Evolutionary conservation across 2,113 vertebrate genomes (phyloP), one percentile per base, ranked within the genome.

Genomic region (Colaptes auratus): DNA sequence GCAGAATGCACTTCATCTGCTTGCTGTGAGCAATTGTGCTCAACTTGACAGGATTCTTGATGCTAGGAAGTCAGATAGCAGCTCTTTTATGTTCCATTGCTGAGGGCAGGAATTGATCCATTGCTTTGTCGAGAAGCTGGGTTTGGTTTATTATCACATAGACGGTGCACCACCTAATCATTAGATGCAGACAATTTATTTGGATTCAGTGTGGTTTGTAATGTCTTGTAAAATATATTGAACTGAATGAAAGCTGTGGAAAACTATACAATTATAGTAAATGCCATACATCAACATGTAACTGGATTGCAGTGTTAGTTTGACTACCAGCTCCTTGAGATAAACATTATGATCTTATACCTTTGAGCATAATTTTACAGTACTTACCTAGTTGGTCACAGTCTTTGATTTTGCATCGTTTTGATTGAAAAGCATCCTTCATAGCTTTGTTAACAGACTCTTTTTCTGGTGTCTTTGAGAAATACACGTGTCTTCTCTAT

Each of bases 41-140:
- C 50, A 82, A 30, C 58, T 73, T 95, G 95, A 87, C 86, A 84
- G 86, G 78, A 78, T 82, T 95, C 65, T 74, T 92, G 70, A 86
- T 61, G 83, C 50, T 82, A 70, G 64, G 69, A 88, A 92, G 75
- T 94, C 71, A 90, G 88, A 89, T 92, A 88, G 77, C 63, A 93
- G 77, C 89, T 90, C 84, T 90, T 96, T 90, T 79, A 30, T 0
- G 2, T 94, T 93, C 63, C 46, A 89, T 95, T 89, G 89, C 77
- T 96, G 94, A 89, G 92, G 48, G 55, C 12, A 36, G 80, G 59
- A 96, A 94, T 96, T 84, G 92, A 88, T 93, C 77, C 46, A 39
- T n/a, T 73, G 67, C 78, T 93, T 92, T 92, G 71, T 93, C 81
- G 82, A 85, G 70, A 89, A 89, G 63, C 66, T 81, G 70, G 93